These are phyloP conservation scores for Rhipidura dahli DNA, from an alignment of 2,113 vertebrate species.

Conservation along the genomic window DNA sequence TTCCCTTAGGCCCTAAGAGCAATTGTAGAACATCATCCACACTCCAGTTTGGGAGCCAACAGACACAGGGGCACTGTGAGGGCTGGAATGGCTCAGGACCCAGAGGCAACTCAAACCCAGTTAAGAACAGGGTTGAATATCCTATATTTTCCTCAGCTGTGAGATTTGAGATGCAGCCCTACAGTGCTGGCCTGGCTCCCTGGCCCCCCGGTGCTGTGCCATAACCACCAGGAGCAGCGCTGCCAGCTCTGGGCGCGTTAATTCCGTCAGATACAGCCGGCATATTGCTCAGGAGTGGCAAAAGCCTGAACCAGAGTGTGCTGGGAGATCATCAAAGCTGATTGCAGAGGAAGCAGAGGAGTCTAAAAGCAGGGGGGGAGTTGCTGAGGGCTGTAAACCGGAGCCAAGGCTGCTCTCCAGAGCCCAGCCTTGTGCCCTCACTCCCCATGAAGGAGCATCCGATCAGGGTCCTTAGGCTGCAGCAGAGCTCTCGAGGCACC, in stretches of 20 bases:
- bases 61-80: background rate
- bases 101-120: background rate
- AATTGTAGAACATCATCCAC: background rate
- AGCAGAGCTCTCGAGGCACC: background rate
- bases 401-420: background rate
- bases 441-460: background rate
- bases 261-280: background rate
- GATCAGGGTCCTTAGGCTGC: background rate
- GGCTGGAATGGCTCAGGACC: background rate
- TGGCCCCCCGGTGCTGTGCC: background rate
- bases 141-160: background rate
- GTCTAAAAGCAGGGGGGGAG: background rate
- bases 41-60: background rate
- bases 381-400: accelerated
- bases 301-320: background rate
- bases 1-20: background rate
- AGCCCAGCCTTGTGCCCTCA: background rate
- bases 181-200: background rate
- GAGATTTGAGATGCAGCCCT: background rate
- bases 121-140: background rate
- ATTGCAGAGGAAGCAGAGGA: background rate
- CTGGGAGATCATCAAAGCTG: background rate
- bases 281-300: background rate
- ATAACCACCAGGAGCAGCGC: background rate
- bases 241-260: background rate